Base-by-base conservation (phyloP, 2,888 invertebrate species). In the Eristalis intricaria region DNA sequence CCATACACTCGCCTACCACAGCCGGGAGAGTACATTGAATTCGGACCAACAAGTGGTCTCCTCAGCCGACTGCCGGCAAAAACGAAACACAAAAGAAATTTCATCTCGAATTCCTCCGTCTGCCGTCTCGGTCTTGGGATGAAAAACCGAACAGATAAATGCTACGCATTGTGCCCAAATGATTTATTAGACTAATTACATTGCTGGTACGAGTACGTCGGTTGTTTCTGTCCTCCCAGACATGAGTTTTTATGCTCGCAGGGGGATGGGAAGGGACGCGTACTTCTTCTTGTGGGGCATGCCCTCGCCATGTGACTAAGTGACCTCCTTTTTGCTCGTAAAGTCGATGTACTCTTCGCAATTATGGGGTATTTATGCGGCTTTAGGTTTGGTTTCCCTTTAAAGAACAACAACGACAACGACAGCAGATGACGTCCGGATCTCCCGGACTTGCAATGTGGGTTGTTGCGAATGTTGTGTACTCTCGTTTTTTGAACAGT, bases 81-180 rank as follows among this genome's bases (percentile, higher is more conserved):
- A 50, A 50, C 50, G 50, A 32, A 32, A 50, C 50, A 50, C 50
- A 50, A 50, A 19, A 50, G 50, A 50, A 22, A 50, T 50, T 50
- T 50, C 19, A 50, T 50, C 50, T 50, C 8, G 50, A 7, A 50
- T 50, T 50, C 50, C 19, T 50, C 50, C 50, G 50, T 50, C 50
- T 19, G 19, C 50, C 50, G 50, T 50, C 50, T 19, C 50, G 50
- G 19, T 50, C 50, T 19, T 8, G 50, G 50, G 19, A 38, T 19
- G 50, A 50, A 50, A 50, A 19, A 19, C 50, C 50, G 19, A 50
- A 50, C 50, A 19, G 50, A 50, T 50, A 50, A 50, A 50, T 50
- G 50, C 50, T 50, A 50, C 50, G 50, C 50, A 50, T 50, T 50
- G 50, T 50, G 50, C 50, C 50, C 50, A 50, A 50, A 50, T 50